A percentile compares a stretch with the other conserved stretches of the same genome.
Evolutionary conservation across 2,888 invertebrate species (phyloP).

Genomic region (Agrochola litura): DNA sequence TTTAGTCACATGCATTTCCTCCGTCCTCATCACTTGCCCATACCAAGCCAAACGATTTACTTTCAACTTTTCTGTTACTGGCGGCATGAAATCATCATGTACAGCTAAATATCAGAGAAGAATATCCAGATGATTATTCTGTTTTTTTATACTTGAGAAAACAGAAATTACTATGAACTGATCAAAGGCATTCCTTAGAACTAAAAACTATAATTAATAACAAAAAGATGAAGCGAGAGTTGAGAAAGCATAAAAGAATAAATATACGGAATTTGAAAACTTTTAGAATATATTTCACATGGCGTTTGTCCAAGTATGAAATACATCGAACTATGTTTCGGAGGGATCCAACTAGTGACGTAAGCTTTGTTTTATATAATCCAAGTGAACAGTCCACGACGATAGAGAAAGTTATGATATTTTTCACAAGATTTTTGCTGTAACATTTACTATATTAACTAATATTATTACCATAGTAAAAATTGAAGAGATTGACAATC

Average conservation of each 20-base stretch:
- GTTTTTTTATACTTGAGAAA: background rate
- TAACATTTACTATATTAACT: background rate
- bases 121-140: background rate
- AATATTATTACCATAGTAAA: background rate
- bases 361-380: too few relatives aligned
- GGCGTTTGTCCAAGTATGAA: constrained; percentile 18
- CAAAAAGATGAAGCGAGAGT: background rate
- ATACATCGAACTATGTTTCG: too few relatives aligned
- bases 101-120: background rate
- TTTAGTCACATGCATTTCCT: background rate
- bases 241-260: background rate
- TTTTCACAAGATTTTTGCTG: too few relatives aligned
- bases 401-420: too few relatives aligned
- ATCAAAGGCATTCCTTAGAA: constrained; percentile 6
- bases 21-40: background rate
- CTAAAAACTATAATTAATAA: background rate
- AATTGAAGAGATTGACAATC: constrained; percentile 28
- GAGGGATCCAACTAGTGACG: too few relatives aligned
- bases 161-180: background rate
- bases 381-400: too few relatives aligned
- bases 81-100: background rate
- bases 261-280: background rate
- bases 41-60: background rate
- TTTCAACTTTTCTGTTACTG: background rate
- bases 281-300: constrained; percentile 7